Conservation (phyloP, 2,797 vertebrate genomes). For the Acrossocheilus fasciatus region DNA sequence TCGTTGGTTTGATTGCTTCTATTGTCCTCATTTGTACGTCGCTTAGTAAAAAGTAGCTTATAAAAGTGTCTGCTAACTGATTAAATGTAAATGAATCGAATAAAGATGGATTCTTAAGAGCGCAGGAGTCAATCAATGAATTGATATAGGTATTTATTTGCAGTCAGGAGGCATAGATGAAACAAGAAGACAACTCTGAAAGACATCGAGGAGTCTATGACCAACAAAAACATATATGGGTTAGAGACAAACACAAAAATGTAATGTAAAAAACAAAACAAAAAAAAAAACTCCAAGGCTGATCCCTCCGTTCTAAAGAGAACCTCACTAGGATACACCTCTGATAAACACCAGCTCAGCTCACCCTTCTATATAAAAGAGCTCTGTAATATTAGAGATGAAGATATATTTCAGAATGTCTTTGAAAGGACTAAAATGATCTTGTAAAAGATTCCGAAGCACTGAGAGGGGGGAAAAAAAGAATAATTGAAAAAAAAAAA, state of each 20-base stretch:
- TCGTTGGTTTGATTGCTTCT: too few relatives aligned
- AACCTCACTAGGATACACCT: slow-evolving; percentile 58
- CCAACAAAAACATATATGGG: slow-evolving; percentile 13
- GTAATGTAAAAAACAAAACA: not conserved
- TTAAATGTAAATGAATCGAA: too few relatives aligned
- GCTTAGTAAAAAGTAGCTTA: too few relatives aligned
- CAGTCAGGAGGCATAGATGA: slow-evolving; percentile 46
- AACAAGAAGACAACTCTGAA: slow-evolving; percentile 37
- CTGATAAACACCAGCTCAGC: slow-evolving; percentile 10
- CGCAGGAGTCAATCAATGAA: slow-evolving; percentile 24
- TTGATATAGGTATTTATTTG: slow-evolving; percentile 54
- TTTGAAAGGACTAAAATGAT: not conserved
- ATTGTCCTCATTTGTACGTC: too few relatives aligned
- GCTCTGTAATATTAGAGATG: not conserved
- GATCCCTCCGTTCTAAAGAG: slow-evolving; percentile 78
- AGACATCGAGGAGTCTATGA: slow-evolving; percentile 24
- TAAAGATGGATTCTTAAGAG: not conserved
- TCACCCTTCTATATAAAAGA: slow-evolving; percentile 26
- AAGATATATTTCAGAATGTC: not conserved
- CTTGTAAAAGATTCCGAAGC: not conserved
- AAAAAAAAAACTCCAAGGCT: slow-evolving; percentile 29
- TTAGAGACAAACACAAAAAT: slow-evolving; percentile 16
- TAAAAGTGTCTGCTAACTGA: too few relatives aligned
- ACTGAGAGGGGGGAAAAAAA: not conserved
- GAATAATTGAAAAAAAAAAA: not conserved